Evolutionary conservation across 2,797 vertebrate genomes (phyloP), one percentile per base, ranked within the genome.

Genomic region (Steatocranus sp.): DNA sequence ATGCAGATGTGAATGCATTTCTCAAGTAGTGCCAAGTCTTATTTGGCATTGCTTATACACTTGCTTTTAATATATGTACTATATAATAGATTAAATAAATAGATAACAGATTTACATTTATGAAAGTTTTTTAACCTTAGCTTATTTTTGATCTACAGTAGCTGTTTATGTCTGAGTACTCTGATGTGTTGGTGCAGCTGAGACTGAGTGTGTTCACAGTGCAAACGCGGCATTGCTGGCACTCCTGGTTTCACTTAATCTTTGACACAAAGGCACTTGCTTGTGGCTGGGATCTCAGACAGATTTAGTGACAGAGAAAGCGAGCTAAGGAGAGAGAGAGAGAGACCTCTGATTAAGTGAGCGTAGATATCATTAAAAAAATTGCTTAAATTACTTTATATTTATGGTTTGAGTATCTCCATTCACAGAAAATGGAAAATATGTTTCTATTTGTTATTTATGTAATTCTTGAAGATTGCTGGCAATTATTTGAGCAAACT

Each of bases 241-340:
- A 88, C 93, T 96, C 92, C 94, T 95, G 94, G 89, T 96, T 94
- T 95, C 93, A 94, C 91, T 95, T 95, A 95, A 95, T 96, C 93
- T 96, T 95, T 95, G 92, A 95, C 95, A 96, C 95, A 95, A 95
- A 95, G 91, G 92, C 94, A 90, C 76, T 94, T 93, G 94, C 94
- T 94, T 96, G 94, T 93, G 92, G 93, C 94, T 86, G 82, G 82
- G 88, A 89, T 91, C 81, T 90, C 88, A 87, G 80, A 92, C 80
- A 92, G 84, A 90, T 87, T 88, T 86, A 88, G 86, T 84, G 84
- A 88, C 82, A 90, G 75, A 82, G 53, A 70, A 68, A 77, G 70
- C 66, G 74, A 58, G 68, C 82, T 74, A 83, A 51, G 8, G 4
- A 34, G 34, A 36, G 56, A 58, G 30, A 51, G 63, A 53, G 32